Percentiles rank a stretch among this genome's conserved stretches.
These are phyloP conservation scores for Orius insidiosus DNA, from an alignment of 1,140 invertebrate genomes.

Conservation along the genomic window DNA sequence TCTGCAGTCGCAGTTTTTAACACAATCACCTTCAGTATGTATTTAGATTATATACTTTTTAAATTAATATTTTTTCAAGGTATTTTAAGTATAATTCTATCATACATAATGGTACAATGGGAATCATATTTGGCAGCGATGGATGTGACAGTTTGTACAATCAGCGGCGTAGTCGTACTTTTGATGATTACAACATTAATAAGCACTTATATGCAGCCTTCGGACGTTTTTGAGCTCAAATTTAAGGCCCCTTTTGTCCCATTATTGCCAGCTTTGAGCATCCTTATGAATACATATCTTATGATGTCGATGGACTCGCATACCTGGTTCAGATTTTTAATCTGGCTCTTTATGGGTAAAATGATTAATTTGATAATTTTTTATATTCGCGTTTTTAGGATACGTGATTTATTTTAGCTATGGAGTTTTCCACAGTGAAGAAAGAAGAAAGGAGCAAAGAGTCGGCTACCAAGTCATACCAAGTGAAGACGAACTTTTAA, in stretches of 20 bases:
- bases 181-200: constrained; percentile 4
- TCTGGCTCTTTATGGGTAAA: constrained; percentile 38
- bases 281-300: constrained; percentile 46
- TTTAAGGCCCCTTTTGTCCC: constrained; percentile 45
- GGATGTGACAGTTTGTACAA: not conserved
- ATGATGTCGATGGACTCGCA: constrained; percentile 44
- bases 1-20: constrained; percentile 11
- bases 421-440: constrained; percentile 10
- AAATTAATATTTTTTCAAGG: constrained; percentile 4
- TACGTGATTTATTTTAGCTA: constrained; percentile 14
- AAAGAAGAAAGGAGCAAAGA: not conserved
- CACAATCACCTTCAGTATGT: constrained; percentile 10
- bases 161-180: not conserved
- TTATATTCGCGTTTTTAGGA: constrained; percentile 5
- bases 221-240: constrained; percentile 1
- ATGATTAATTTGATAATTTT: not conserved
- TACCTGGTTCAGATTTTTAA: constrained; percentile 45
- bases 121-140: not conserved
- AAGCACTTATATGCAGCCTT: constrained; percentile 6
- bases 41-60: not conserved
- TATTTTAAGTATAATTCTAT: constrained; percentile 4
- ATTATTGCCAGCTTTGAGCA: constrained; percentile 41
- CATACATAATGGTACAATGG: constrained; percentile 5
- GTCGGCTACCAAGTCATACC: constrained; percentile 6
- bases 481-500: constrained; percentile 8